Percentiles rank a stretch among this genome's conserved stretches.
Conservation (phyloP, 2,888 invertebrate genomes). For the Drosophila neotestacea region DNA sequence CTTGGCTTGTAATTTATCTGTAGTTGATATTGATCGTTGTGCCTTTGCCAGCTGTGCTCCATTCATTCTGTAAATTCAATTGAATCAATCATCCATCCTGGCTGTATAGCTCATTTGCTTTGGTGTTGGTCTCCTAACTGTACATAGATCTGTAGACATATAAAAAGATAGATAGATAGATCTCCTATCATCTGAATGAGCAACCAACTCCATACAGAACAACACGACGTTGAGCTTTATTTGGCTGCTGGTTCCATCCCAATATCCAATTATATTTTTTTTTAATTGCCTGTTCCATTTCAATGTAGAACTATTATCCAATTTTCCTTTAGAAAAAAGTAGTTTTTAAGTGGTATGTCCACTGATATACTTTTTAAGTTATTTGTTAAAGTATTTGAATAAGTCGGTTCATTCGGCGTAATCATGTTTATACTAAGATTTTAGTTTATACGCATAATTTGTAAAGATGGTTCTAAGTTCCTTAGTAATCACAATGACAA, state of each 20-base stretch:
- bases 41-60: constrained; percentile 50
- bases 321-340: background rate
- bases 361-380: too few relatives aligned
- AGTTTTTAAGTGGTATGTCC: too few relatives aligned
- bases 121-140: constrained; percentile 64
- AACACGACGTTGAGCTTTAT: constrained; percentile 32
- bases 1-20: constrained; percentile 39
- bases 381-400: too few relatives aligned
- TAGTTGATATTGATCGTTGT: constrained; percentile 59
- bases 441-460: background rate
- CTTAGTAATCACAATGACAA: too few relatives aligned
- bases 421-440: background rate
- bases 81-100: constrained; percentile 11
- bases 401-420: too few relatives aligned
- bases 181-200: constrained; percentile 24
- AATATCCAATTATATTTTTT: background rate
- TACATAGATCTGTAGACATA: constrained; percentile 25
- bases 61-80: constrained; percentile 44
- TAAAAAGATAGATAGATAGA: background rate
- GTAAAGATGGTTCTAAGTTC: too few relatives aligned
- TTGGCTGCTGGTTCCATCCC: constrained; percentile 5
- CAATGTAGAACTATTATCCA: background rate
- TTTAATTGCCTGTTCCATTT: too few relatives aligned
- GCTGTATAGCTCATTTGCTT: constrained; percentile 37
- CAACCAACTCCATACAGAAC: constrained; percentile 53